Percentiles rank a stretch among this genome's conserved stretches.
These are phyloP conservation scores for Crypturellus tataupa DNA, from an alignment of 2,797 vertebrate species.

Conservation along the genomic window DNA sequence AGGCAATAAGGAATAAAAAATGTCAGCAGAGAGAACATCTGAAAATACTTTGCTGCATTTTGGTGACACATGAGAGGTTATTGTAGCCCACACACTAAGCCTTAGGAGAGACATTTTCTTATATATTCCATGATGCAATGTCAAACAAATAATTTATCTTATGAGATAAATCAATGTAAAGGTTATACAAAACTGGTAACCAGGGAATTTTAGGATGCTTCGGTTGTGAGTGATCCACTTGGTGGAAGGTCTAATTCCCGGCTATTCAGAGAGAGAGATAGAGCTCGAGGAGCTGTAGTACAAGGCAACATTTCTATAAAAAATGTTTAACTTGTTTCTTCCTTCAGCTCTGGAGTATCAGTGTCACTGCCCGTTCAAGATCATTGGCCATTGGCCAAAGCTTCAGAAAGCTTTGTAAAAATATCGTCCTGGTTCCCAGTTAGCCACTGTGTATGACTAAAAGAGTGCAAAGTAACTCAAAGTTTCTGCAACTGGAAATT, in stretches of 20 bases:
- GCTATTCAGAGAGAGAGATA: background rate
- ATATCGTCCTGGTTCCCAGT: background rate
- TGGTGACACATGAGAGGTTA: background rate
- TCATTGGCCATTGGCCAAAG: background rate
- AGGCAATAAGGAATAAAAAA: background rate
- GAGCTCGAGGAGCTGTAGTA: background rate
- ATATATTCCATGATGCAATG: background rate
- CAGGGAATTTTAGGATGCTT: background rate
- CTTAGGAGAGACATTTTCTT: background rate
- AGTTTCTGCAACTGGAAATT: background rate
- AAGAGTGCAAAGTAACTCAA: background rate
- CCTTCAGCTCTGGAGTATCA: background rate
- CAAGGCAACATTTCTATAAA: background rate
- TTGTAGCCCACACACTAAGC: background rate
- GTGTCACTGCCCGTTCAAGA: background rate
- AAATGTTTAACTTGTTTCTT: background rate
- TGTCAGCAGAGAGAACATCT: background rate
- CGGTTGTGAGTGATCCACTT: background rate
- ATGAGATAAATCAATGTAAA: background rate
- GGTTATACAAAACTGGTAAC: background rate
- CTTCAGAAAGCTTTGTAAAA: background rate
- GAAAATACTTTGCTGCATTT: background rate
- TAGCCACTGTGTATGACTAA: background rate
- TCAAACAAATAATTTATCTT: background rate
- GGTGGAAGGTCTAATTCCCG: background rate